Evolutionary conservation across 1,140 invertebrate species (phyloP), one percentile per base, ranked within the genome.

Genomic region (Aphaenogaster rudis): DNA sequence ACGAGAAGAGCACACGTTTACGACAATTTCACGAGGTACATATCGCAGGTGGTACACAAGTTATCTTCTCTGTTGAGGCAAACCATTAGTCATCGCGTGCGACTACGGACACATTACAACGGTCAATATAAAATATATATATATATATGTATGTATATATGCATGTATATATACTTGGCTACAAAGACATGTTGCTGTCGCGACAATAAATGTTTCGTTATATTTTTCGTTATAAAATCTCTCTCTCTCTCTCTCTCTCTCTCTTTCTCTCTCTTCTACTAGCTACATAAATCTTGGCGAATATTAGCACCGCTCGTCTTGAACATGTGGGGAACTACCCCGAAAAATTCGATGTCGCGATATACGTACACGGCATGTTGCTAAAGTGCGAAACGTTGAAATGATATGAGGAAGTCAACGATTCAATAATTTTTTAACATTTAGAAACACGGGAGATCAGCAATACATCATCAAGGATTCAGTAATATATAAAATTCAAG

Each of bases 161-260:
- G 67, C 52, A 33, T 86, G 28, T 86, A 69, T 80, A 28, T 72
- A 74, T 86, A 80, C 52, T 89, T 90, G 79, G 28, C 79, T 91
- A 92, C 64, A 89, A 90, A 88, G 88, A 89, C 80, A 90, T 86
- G 91, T 88, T 84, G 89, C 57, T 86, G 91, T 81, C 87, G 90
- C 84, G 81, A 88, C 91, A 71, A 89, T 92, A 90, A 86, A 90
- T 90, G 91, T 92, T 88, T 91, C 81, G 36, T 84, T 82, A 90
- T 86, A 92, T 89, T 76, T 88, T 88, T 87, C 81, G 33, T 88
- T 92, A 92, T 92, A 92, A 92, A 92, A 92, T 91, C 78, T 90
- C 39, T 82, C 21, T 21, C 21, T 21, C 21, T 69, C 11, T 21
- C 0, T 21, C 4, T 33, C 4, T 72, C 8, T 59, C 78, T 89